Percentiles rank a stretch among this genome's conserved stretches.
phyloP scores from a whole-genome alignment of 2,113 vertebrate species.

The Microcebus murinus region DNA sequence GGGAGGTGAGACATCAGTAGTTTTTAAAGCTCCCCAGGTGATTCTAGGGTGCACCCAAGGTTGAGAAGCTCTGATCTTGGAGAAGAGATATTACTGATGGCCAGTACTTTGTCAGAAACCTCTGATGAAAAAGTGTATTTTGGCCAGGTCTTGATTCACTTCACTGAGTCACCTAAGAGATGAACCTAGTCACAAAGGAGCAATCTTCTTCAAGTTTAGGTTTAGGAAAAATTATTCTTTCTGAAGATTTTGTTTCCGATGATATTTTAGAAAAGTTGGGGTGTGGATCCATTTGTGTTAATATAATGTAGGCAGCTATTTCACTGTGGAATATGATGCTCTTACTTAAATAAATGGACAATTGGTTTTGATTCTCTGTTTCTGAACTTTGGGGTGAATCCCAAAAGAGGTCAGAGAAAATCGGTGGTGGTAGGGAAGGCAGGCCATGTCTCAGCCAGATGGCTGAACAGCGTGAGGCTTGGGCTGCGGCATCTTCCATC shows the following conservation, averaged over 20 bases:
- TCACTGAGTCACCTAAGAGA: background rate
- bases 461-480: background rate
- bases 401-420: background rate
- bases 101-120: background rate
- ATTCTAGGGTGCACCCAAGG: background rate
- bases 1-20: background rate
- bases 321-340: background rate
- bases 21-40: conserved; percentile 26
- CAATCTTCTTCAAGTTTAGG: background rate
- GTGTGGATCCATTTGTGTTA: background rate
- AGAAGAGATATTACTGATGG: background rate
- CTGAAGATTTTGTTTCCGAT: conserved; percentile 2
- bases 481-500: background rate
- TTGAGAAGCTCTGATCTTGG: background rate
- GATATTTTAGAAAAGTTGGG: background rate
- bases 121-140: background rate
- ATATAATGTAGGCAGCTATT: background rate
- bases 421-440: background rate
- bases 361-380: conserved; percentile 4
- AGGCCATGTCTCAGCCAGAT: background rate
- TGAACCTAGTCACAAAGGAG: background rate
- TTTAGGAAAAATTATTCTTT: background rate
- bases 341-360: background rate
- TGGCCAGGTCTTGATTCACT: background rate
- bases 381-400: background rate